Evolutionary conservation across 1,140 invertebrate species (phyloP), one percentile per base, ranked within the genome.

Genomic region (Agrilus planipennis): DNA sequence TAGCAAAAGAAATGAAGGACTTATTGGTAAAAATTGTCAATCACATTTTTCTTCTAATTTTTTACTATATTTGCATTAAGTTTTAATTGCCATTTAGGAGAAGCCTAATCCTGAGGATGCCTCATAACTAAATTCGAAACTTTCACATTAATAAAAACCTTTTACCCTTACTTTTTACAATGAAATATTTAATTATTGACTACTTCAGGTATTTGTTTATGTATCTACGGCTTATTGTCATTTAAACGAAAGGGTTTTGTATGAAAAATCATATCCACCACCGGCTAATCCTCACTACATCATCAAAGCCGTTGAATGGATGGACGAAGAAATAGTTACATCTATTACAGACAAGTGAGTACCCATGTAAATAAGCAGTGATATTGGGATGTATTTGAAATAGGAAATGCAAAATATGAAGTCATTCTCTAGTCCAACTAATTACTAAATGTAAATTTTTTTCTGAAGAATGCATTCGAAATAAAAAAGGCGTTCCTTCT

Each of bases 291-390:
- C 90, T 77, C 45, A 58, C 21, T 32, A 51, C 7, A 46, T 69
- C 4, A 80, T 94, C 23, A 73, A 87, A 42, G 73, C 84, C 34
- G 67, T 85, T 1, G 74, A 85, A 47, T 84, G 81, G 65, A 79
- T 89, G 73, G 71, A 79, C 21, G 74, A 81, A 29, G 70, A 78
- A 7, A 25, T 25, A 25, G 23, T 29, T 29, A 29, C 4, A 5
- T 4, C n/a, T 14, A n/a, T 5, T 29, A 5, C 28, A 5, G 15
- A 29, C 4, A 29, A 29, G 28, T 29, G 15, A 29, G 28, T 29
- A 4, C 4, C 28, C n/a, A 5, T 25, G 11, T 11, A 5, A 6
- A 6, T 11, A 25, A 5, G 22, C 22, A 25, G 11, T 25, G 22
- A 25, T 25, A 11, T 11, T n/a, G n/a, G n/a, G n/a, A n/a, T n/a